Base-by-base conservation (phyloP, 2,888 invertebrate genomes). In the Chrysopilus asiliformis region DNA sequence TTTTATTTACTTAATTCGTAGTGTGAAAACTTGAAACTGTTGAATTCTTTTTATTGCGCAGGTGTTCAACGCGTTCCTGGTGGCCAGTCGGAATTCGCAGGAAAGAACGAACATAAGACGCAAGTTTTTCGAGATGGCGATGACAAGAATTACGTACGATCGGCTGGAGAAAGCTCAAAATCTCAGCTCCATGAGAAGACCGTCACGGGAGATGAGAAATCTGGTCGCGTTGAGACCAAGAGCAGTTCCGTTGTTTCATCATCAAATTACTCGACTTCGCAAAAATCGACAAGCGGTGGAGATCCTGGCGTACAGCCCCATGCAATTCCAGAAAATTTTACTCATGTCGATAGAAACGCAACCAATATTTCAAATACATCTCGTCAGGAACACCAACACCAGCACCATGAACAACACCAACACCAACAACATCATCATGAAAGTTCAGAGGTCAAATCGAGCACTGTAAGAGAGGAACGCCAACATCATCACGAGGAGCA, bases 1-100 rank as follows among this genome's bases (percentile, higher is more conserved):
- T 20, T 22, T 13, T 12, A 22, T 32, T 32, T 15, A 12, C 12
- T 14, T 6, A 7, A n/a, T 27, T n/a, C 7, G 7, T 27, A n/a
- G 12, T n/a, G 28, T 9, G 28, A 27, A 27, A 14, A 12, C 16
- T 14, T 30, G 9, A 15, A 13, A 15, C 17, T 6, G 8, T 19
- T 32, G 9, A 13, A 32, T 19, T 12, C 7, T 22, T 22, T 22
- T 22, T 22, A 8, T 22, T n/a, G n/a, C n/a, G n/a, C 69, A 51
- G 78, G 79, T 33, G 66, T 63, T 16, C 72, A 74, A 49, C 69
- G 72, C 49, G 68, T 78, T 31, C 71, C 73, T 36, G 74, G 74
- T 12, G 79, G 79, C n/a, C 64, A 65, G 38, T 68, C 75, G 1
- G 69, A 72, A 45, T 79, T 75, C 49, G 68, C 71, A 17, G 79